These are phyloP conservation scores for Echinometra lucunter DNA, from an alignment of 53 echinoderm and acorn worm species.

Conservation along the genomic window DNA sequence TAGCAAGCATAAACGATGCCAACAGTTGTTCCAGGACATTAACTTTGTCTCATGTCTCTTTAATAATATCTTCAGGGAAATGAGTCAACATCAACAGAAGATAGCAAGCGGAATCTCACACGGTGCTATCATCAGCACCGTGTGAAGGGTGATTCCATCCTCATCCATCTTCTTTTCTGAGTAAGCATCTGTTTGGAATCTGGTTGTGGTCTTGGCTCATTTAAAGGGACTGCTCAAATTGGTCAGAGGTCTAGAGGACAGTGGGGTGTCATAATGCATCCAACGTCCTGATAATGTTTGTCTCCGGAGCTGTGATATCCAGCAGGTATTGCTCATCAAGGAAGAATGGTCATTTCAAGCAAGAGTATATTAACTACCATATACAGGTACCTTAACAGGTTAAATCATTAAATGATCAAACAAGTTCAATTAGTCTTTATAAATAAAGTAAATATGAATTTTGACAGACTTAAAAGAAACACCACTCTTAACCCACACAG, in stretches of 20 bases:
- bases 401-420: too few species aligned
- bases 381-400: too few species aligned
- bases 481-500: too few species aligned
- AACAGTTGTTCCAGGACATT: not conserved
- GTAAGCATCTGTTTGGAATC: constrained; percentile 24
- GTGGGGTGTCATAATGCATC: not conserved
- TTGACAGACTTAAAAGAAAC: too few species aligned
- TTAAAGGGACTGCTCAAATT: not conserved
- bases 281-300: not conserved
- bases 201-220: not conserved
- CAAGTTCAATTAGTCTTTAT: too few species aligned
- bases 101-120: not conserved
- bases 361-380: not conserved
- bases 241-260: not conserved
- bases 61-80: not conserved
- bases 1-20: not conserved
- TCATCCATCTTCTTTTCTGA: constrained; percentile 34
- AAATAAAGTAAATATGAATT: too few species aligned
- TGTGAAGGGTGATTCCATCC: not conserved
- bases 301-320: not conserved
- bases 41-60: not conserved
- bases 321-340: not conserved
- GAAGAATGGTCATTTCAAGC: not conserved
- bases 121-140: not conserved
- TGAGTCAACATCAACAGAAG: constrained; percentile 19